Base-by-base conservation (phyloP, 2,888 invertebrate genomes). In the Caradrina kadenii region DNA sequence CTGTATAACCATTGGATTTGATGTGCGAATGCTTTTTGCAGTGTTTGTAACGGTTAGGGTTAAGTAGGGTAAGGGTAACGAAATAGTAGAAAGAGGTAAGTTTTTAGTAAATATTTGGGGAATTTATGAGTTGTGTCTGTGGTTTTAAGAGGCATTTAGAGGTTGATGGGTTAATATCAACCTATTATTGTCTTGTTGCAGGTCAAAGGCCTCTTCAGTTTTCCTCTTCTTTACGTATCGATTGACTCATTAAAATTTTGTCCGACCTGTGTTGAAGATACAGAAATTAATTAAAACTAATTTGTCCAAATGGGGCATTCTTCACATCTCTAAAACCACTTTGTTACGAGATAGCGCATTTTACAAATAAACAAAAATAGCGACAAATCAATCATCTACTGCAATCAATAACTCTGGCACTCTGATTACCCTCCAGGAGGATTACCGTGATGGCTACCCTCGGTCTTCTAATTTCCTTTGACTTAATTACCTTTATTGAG, bases 401-500 rank as follows among this genome's bases (percentile, higher is more conserved):
- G 11, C 54, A 52, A 63, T 49, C 48, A 69, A 53, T 65, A 53
- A 7, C 21, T 48, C 39, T 6, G 56, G 39, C 21, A 48, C 48
- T 52, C 53, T 65, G 62, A 58, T 60, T 65, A 65, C 69, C 63
- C 49, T 42, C 56, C 17, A 65, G 45, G 22, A 61, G 69, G 69
- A 67, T 73, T 65, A 69, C 31, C 52, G 62, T 67, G 56, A 67
- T 55, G 73, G 67, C 60, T 74, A 31, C 49, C 62, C 64, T 65
- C 69, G 59, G 39, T 65, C 64, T 63, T 56, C 67, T 50, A 73
- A 73, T 73, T 76, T 72, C 61, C 67, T 74, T 77, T 73, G 70
- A 80, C 76, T 81, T 85, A 81, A 81, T 80, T 80, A 83, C 68
- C 65, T 78, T 88, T 86, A 89, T 86, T 81, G 77, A 79, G 65